phyloP scores from a whole-genome alignment of 2,888 invertebrate species.

The Athalia cordata region DNA sequence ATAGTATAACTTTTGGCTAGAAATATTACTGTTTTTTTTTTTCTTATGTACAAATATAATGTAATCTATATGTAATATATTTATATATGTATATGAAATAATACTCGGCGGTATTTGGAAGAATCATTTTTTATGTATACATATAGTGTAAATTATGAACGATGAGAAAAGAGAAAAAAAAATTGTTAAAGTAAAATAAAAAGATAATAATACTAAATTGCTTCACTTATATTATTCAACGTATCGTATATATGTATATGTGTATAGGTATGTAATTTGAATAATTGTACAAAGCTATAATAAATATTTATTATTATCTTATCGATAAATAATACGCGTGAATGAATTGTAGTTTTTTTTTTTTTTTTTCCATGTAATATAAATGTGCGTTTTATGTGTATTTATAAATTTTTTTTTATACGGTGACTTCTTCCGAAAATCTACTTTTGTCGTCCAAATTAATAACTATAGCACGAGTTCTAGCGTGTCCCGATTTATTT shows the following conservation, averaged over 20 bases:
- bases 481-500: conserved; percentile 79
- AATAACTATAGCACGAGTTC: conserved; percentile 86
- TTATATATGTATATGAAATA: conserved; percentile 11
- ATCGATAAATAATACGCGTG: too few species aligned
- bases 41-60: conserved; percentile 19
- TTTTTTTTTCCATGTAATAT: too few species aligned
- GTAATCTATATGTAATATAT: conserved; percentile 22
- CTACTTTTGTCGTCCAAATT: conserved; percentile 87
- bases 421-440: conserved; percentile 88
- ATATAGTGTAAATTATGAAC: neutral
- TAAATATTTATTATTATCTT: too few species aligned
- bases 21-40: neutral
- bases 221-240: too few species aligned
- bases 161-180: neutral
- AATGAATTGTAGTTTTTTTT: too few species aligned
- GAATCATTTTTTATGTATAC: conserved; percentile 5
- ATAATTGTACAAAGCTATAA: too few species aligned
- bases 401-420: conserved; percentile 71
- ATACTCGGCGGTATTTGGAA: conserved; percentile 42
- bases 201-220: neutral
- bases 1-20: neutral
- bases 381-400: too few species aligned
- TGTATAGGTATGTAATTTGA: too few species aligned
- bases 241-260: too few species aligned
- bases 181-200: neutral